Evolutionary conservation across 2,888 invertebrate species (phyloP).

Genomic region (Bedellia somnulentella): DNA sequence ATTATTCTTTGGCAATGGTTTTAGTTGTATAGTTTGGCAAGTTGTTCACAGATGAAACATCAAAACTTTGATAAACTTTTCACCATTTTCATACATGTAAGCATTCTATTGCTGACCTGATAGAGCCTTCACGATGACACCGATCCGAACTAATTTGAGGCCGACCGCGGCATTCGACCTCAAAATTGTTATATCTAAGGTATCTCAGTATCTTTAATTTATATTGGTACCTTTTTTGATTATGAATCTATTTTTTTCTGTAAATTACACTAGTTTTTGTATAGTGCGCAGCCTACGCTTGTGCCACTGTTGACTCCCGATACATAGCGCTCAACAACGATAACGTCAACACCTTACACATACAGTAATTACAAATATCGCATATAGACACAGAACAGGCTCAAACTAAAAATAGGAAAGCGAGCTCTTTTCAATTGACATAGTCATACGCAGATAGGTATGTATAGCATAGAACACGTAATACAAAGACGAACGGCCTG

Average conservation of each 20-base stretch:
- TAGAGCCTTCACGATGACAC: too few relatives aligned
- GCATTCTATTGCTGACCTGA: too few relatives aligned
- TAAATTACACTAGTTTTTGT: conserved; percentile 61
- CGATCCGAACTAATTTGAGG: too few relatives aligned
- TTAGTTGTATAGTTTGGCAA: too few relatives aligned
- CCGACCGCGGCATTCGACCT: neutral
- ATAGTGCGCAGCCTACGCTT: conserved; percentile 25
- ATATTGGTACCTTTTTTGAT: conserved; percentile 75
- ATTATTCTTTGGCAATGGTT: too few relatives aligned
- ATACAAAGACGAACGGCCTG: conserved; percentile 67
- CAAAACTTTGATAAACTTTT: too few relatives aligned
- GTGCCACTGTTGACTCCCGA: conserved; percentile 46
- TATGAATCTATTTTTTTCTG: conserved; percentile 63
- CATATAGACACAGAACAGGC: conserved; percentile 34
- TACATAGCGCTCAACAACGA: conserved; percentile 29
- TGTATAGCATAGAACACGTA: conserved; percentile 8
- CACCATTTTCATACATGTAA: too few relatives aligned
- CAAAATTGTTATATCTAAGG: conserved; percentile 27
- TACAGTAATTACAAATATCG: conserved; percentile 36
- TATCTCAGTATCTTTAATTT: conserved; percentile 46
- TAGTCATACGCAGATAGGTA: conserved; percentile 27
- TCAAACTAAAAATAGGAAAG: conserved; percentile 36
- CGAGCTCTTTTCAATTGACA: conserved; percentile 48
- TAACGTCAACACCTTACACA: conserved; percentile 48
- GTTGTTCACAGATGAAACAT: too few relatives aligned